These are phyloP conservation scores for Enhydra lutris DNA, from an alignment of 2,113 vertebrate species.

Conservation along the genomic window DNA sequence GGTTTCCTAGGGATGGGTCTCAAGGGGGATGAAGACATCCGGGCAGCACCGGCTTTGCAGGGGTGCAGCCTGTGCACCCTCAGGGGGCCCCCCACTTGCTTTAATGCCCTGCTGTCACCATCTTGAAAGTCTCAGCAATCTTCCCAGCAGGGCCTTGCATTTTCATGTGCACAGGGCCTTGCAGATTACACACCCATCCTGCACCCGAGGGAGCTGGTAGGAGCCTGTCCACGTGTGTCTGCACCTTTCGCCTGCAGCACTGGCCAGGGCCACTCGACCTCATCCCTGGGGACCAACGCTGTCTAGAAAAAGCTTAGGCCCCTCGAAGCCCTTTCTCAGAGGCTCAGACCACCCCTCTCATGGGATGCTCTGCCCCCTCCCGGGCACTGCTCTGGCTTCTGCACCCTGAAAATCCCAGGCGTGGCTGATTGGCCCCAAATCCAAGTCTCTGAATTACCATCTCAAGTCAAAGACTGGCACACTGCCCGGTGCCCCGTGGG, in stretches of 20 bases:
- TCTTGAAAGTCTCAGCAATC: background rate
- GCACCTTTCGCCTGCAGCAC: background rate
- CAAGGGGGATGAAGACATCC: background rate
- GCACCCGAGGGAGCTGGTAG: background rate
- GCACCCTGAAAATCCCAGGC: background rate
- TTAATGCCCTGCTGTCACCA: background rate
- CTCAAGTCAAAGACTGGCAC: background rate
- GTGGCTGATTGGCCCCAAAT: background rate
- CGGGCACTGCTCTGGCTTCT: background rate
- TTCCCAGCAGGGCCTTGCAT: background rate
- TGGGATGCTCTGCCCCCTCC: background rate
- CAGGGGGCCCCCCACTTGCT: background rate
- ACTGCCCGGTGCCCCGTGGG: fast-evolving
- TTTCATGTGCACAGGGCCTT: background rate
- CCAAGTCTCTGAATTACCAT: background rate
- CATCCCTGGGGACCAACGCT: background rate
- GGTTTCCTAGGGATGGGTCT: background rate
- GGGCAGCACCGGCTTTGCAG: background rate
- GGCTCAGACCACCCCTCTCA: background rate
- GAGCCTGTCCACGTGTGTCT: fast-evolving
- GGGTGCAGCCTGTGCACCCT: fast-evolving
- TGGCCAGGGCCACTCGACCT: background rate
- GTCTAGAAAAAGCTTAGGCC: background rate
- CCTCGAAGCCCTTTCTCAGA: background rate
- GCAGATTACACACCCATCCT: background rate